Conservation (phyloP, 2,888 invertebrate genomes). For the Drosophila vallismaia region DNA sequence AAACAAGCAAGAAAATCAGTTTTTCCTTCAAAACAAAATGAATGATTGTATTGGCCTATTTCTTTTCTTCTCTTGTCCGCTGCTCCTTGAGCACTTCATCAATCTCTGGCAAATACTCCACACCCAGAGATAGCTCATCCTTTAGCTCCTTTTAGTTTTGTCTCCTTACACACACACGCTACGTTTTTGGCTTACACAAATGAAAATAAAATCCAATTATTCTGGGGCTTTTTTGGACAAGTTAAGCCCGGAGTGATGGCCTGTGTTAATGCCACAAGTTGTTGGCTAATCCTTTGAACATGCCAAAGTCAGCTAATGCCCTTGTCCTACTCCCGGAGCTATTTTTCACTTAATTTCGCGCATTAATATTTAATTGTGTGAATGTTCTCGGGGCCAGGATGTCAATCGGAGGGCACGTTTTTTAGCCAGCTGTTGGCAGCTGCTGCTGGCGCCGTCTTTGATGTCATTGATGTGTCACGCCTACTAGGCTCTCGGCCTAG, state of each 20-base stretch:
- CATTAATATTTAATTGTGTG: slow-evolving; percentile 77
- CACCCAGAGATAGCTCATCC: slow-evolving; percentile 15
- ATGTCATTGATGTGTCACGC: slow-evolving; percentile 38
- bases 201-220: slow-evolving; percentile 45
- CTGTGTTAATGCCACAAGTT: slow-evolving; percentile 65
- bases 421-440: slow-evolving; percentile 68
- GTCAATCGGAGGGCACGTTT: slow-evolving; percentile 58
- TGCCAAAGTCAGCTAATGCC: slow-evolving; percentile 29
- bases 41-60: slow-evolving; percentile 27
- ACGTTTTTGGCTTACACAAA: slow-evolving; percentile 1
- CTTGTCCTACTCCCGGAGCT: slow-evolving; percentile 17
- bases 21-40: slow-evolving; percentile 1
- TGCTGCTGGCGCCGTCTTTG: slow-evolving; percentile 45
- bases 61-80: neutral
- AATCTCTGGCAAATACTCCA: slow-evolving; percentile 25
- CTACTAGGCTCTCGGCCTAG: slow-evolving; percentile 1
- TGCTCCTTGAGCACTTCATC: slow-evolving; percentile 26
- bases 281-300: slow-evolving; percentile 62
- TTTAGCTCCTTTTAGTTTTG: neutral
- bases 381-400: slow-evolving; percentile 21
- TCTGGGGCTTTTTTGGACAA: slow-evolving; percentile 38
- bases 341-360: slow-evolving; percentile 76
- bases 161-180: neutral
- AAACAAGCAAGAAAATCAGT: too few species aligned
- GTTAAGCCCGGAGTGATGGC: slow-evolving; percentile 46